Percentiles rank a stretch among this genome's conserved stretches.
Evolutionary conservation across 2,888 invertebrate genomes (phyloP).

Genomic region (Ornithoptera priamus): DNA sequence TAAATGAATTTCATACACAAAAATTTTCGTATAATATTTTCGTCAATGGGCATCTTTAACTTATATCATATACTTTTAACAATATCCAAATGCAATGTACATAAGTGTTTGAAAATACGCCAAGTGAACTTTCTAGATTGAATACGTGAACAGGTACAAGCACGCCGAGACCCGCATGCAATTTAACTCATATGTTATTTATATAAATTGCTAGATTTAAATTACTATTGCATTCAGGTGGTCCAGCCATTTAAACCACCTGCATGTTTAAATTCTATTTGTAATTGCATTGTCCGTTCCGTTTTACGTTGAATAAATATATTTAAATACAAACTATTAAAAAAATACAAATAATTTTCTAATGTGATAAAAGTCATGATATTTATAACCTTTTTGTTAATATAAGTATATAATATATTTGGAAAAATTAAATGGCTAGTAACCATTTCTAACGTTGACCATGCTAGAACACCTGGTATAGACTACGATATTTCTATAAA

Average conservation of each 20-base stretch:
- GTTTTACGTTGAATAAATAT: neutral
- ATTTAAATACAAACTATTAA: too few relatives aligned
- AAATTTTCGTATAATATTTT: too few relatives aligned
- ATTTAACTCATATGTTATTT: conserved; percentile 16
- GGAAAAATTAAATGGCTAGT: too few relatives aligned
- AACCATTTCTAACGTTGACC: too few relatives aligned
- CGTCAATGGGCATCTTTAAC: too few relatives aligned
- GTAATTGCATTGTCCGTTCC: conserved; percentile 9
- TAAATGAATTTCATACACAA: too few relatives aligned
- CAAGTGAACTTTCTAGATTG: conserved; percentile 21
- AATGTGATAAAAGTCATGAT: too few relatives aligned
- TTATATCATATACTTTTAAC: neutral
- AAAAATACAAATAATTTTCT: too few relatives aligned
- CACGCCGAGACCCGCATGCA: conserved; percentile 13
- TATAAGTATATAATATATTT: too few relatives aligned
- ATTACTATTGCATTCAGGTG: conserved; percentile 20
- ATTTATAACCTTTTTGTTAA: too few relatives aligned
- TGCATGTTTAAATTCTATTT: conserved; percentile 16
- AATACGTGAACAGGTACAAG: conserved; percentile 3
- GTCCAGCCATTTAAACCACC: conserved; percentile 11
- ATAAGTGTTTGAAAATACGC: neutral
- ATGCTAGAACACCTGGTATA: too few relatives aligned
- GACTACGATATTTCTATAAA: too few relatives aligned
- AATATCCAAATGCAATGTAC: neutral
- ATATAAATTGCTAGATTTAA: conserved; percentile 23